Percentiles rank a stretch among this genome's conserved stretches.
Conservation (phyloP, 2,113 vertebrate species). For the Mionectes macconnelli region DNA sequence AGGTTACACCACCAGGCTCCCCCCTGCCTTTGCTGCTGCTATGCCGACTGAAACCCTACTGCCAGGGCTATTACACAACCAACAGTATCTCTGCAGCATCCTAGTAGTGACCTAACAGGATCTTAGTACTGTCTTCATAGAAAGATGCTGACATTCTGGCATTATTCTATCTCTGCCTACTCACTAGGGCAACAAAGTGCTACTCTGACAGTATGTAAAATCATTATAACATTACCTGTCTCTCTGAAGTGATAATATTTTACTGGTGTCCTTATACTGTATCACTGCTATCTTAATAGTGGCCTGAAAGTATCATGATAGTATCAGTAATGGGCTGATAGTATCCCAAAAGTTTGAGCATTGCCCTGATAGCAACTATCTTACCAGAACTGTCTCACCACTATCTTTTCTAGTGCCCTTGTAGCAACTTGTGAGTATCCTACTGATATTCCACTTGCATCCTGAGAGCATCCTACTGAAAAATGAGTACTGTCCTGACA, state of each 20-base stretch:
- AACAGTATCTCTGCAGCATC: background rate
- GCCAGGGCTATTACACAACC: background rate
- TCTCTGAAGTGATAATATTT: background rate
- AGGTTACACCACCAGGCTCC: background rate
- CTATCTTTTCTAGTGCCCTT: background rate
- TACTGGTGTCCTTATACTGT: background rate
- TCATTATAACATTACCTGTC: fast-evolving
- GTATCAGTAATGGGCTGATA: background rate
- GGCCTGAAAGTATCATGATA: background rate
- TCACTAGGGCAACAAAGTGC: background rate
- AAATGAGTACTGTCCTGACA: background rate
- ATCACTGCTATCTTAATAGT: background rate
- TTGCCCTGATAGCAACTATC: background rate
- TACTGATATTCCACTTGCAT: no score
- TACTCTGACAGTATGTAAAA: background rate
- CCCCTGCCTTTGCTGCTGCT: fast-evolving
- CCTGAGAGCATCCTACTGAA: background rate
- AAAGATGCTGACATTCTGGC: background rate
- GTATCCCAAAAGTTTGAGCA: background rate
- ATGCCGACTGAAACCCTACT: fast-evolving
- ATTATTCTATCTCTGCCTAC: no score
- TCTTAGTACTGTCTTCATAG: background rate
- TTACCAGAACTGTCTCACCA: background rate
- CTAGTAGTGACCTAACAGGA: background rate
- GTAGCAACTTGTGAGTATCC: background rate